A percentile compares a stretch with the other conserved stretches of the same genome.
Evolutionary conservation across 1,140 invertebrate species (phyloP).

Genomic region (Lysiphlebus fabarum): DNA sequence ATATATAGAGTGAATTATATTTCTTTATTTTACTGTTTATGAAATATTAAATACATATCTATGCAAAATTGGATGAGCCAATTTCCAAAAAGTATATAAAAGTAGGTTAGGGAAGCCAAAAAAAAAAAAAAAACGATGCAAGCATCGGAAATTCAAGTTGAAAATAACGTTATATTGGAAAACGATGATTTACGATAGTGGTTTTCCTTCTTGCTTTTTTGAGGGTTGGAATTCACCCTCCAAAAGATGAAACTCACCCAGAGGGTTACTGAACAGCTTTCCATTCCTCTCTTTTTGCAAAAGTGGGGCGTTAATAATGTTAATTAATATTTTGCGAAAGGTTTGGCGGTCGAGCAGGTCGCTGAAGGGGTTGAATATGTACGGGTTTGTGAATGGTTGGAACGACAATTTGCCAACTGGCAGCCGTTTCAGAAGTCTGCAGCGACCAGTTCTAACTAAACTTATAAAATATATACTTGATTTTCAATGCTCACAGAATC

Average conservation of each 20-base stretch:
- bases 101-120: constrained; percentile 5
- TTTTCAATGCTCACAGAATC: constrained; percentile 9
- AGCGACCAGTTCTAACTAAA: constrained; percentile 14
- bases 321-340: constrained; percentile 56
- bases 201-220: constrained; percentile 39
- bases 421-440: constrained; percentile 36
- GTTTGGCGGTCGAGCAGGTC: constrained; percentile 42
- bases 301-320: constrained; percentile 53
- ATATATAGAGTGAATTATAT: too few relatives aligned
- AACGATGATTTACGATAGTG: constrained; percentile 59
- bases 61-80: neutral
- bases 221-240: constrained; percentile 2
- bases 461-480: neutral
- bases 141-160: constrained; percentile 27
- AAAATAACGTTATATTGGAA: constrained; percentile 57
- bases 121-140: constrained; percentile 22
- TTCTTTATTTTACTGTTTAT: too few relatives aligned
- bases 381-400: constrained; percentile 18
- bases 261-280: constrained; percentile 11
- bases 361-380: constrained; percentile 25
- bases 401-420: constrained; percentile 52
- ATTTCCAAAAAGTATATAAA: constrained; percentile 15
- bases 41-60: too few relatives aligned
- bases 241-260: neutral
- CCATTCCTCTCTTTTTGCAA: constrained; percentile 31